Percentiles rank a stretch among this genome's conserved stretches.
Conservation (phyloP, 2,797 vertebrate genomes). For the Parambassis ranga region DNA sequence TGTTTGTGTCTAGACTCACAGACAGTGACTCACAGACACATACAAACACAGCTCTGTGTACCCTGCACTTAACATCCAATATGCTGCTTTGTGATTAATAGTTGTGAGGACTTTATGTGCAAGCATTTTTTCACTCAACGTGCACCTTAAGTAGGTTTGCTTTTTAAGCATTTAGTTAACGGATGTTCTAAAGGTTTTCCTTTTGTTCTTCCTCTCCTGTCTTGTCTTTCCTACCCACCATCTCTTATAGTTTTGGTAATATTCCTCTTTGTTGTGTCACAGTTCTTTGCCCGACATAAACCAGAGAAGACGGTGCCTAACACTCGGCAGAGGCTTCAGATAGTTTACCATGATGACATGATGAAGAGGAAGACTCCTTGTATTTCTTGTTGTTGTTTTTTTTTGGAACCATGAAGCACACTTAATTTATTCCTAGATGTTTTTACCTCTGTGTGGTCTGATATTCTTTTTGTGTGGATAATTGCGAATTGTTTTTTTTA, state of each 20-base stretch:
- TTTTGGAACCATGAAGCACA: slow-evolving; percentile 45
- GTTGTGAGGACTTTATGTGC: not conserved
- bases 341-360: slow-evolving; percentile 25
- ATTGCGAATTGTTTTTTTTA: not conserved
- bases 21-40: not conserved
- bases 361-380: slow-evolving; percentile 37
- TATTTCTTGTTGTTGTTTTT: too few relatives aligned
- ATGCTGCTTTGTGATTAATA: not conserved
- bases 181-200: not conserved
- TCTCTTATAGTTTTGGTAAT: not conserved
- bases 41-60: not conserved
- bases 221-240: not conserved
- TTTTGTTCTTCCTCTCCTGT: not conserved
- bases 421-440: slow-evolving; percentile 64
- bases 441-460: slow-evolving; percentile 34
- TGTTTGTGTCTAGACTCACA: slow-evolving; percentile 9
- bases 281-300: slow-evolving; percentile 94
- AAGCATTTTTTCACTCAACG: not conserved
- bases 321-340: slow-evolving; percentile 26
- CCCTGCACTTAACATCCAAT: not conserved
- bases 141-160: not conserved
- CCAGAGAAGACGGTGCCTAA: slow-evolving; percentile 1
- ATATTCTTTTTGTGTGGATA: slow-evolving; percentile 37
- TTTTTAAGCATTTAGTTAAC: not conserved
- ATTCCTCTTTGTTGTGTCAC: slow-evolving; percentile 44